Base-by-base conservation (phyloP, 2,888 invertebrate genomes). In the Carterocephalus palaemon region DNA sequence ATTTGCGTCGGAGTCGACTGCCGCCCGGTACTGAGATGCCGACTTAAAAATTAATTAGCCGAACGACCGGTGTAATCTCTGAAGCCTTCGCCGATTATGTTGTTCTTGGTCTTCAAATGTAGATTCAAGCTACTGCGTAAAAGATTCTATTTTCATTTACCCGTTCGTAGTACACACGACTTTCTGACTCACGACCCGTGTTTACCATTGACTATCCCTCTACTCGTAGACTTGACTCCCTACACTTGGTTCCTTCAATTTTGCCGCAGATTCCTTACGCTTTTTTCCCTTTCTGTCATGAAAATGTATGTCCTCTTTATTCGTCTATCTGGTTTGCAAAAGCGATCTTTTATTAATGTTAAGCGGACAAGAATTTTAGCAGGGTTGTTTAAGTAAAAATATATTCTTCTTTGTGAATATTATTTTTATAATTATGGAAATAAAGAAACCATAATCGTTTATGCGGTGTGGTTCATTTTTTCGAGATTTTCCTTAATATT, bases 11-110 rank as follows among this genome's bases (percentile, higher is more conserved):
- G 76, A 77, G 67, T 74, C 72, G 67, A 74, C 70, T 64, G 58
- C 60, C 59, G 75, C 66, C 61, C 55, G 61, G 63, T 64, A 73
- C 67, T 58, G 67, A 71, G 74, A 79, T 69, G 70, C 71, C 64
- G 85, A 82, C 82, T 86, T 86, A 83, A 87, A 87, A 87, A 86
- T 87, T 87, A 86, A 88, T 88, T 86, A 87, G 75, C 78, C 80
- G 75, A 79, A 85, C 77, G 77, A 83, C 83, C 81, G 80, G 80
- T 79, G 80, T 86, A 86, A 86, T 83, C 80, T 74, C 66, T 63
- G 69, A 64, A 72, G 71, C 72, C 76, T 69, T 68, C 64, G 65
- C 59, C 70, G 75, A 79, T 83, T 80, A 74, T 67, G 62, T 53
- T 52, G 52, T 57, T 62, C 54, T 59, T 61, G 67, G 67, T 63